Conservation (phyloP, 92 coral and sea anemone species). For the Desmophyllum pertusum region DNA sequence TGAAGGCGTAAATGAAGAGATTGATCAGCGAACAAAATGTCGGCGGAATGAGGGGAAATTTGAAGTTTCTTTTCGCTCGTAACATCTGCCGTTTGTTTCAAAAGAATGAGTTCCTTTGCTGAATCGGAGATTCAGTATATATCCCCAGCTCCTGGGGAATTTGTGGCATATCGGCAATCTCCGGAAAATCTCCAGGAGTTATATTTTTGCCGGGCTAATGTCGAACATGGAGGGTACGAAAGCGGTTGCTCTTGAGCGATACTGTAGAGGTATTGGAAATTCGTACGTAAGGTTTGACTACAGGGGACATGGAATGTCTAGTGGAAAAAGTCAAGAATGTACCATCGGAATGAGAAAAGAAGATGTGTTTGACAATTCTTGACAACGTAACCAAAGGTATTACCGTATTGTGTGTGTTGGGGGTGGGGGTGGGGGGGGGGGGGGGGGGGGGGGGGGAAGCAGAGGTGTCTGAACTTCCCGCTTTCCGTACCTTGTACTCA, state of each 20-base stretch:
- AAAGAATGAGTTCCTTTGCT: conserved; percentile 21
- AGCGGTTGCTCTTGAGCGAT: conserved; percentile 72
- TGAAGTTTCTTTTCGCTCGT: not conserved
- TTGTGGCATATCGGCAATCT: conserved; percentile 66
- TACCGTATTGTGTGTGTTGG: no score
- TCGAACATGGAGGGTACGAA: conserved; percentile 87
- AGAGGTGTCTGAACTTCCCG: no score
- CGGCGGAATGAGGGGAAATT: not conserved
- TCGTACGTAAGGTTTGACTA: conserved; percentile 85
- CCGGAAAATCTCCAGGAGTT: conserved; percentile 79
- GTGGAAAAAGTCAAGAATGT: conserved; percentile 77
- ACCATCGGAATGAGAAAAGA: conserved; percentile 80
- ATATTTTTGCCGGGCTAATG: conserved; percentile 88
- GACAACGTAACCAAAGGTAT: conserved; percentile 50
- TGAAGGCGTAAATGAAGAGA: not conserved
- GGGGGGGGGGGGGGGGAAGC: no score
- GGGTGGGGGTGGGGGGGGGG: no score
- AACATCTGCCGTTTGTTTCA: not conserved
- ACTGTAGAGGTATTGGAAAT: conserved; percentile 64
- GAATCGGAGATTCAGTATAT: conserved; percentile 28
- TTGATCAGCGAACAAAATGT: not conserved
- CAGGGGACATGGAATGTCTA: conserved; percentile 81
- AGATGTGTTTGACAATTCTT: conserved; percentile 71
- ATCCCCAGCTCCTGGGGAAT: conserved; percentile 46
- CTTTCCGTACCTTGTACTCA: no score